Base-by-base conservation (phyloP, 2,113 vertebrate genomes). In the Mus spicilegus region DNA sequence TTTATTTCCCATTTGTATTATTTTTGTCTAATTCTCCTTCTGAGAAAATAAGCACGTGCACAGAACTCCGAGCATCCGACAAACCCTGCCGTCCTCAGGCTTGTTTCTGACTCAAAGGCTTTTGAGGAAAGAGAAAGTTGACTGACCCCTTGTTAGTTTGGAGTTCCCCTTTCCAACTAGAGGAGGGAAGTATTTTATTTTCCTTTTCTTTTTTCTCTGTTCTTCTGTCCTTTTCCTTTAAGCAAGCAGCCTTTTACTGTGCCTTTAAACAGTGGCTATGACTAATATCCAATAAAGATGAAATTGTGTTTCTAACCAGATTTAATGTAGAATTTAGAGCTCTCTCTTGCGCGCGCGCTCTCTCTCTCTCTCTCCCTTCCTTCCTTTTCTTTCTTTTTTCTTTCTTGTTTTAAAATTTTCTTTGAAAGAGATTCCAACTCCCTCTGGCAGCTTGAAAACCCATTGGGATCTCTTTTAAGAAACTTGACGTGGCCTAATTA, bases 321-420 rank as follows among this genome's bases (percentile, higher is more conserved):
- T 98, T 98, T 98, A 98, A 97, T 95, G 96, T 88, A 97, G 97
- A 96, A 97, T 97, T 97, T 88, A 98, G 97, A 98, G 96, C 89
- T 98, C 97, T 97, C 94, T 96, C 98, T 98, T n/a, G n/a, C n/a
- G n/a, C n/a, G n/a, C n/a, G n/a, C n/a, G 96, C 89, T 98, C 97
- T 97, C 89, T 98, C 97, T 97, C 94, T 96, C 98, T 98, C 98
- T 97, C 97, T 65, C 98, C 98, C 97, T 87, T 94, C 96, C 95
- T 96, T 7, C 17, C 33, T 36, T 36, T 56, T 36, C 19, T 36
- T 56, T 78, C n/a, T 28, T 30, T 51, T 36, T 81, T 58, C 22
- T 61, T 82, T 82, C 46, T 24, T 56, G 22, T 39, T 84, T 63
- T 6, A 69, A 69, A 33, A 13, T 61, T 16, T 63, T 13, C 30